Percentiles rank a stretch among this genome's conserved stretches.
phyloP scores from a whole-genome alignment of 2,797 vertebrate genomes.

The Ispidina lecontei region DNA sequence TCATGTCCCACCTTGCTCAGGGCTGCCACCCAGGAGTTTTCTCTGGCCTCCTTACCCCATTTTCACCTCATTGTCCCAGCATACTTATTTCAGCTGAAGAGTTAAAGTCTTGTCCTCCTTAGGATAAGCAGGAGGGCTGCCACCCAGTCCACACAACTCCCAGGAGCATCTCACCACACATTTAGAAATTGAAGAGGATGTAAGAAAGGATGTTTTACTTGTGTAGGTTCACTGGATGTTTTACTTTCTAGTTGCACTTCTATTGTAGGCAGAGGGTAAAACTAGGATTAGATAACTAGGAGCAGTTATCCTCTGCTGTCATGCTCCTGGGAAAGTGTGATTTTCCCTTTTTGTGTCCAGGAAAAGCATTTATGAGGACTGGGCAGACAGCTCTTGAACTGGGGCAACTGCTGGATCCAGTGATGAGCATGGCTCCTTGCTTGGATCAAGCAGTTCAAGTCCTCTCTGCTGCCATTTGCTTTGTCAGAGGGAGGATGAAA shows the following conservation, averaged over 20 bases:
- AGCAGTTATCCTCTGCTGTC: neutral
- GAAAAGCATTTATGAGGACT: neutral
- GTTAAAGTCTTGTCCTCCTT: neutral
- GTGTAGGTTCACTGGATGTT: no score
- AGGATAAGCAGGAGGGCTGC: neutral
- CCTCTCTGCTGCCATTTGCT: neutral
- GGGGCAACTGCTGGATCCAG: neutral
- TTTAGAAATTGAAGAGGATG: neutral
- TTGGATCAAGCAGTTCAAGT: neutral
- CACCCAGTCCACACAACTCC: accelerated
- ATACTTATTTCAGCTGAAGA: neutral
- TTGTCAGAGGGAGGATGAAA: neutral
- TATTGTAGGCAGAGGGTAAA: neutral
- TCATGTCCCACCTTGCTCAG: neutral
- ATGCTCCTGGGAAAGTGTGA: neutral
- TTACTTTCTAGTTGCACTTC: neutral
- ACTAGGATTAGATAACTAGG: neutral
- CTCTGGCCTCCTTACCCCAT: neutral
- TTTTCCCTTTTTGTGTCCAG: neutral
- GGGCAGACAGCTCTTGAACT: neutral
- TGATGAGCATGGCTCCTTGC: neutral
- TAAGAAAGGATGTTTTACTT: neutral
- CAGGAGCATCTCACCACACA: neutral
- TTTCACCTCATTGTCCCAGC: neutral
- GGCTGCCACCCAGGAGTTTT: neutral